Base-by-base conservation (phyloP, 2,113 vertebrate species). In the Hippolais icterina region DNA sequence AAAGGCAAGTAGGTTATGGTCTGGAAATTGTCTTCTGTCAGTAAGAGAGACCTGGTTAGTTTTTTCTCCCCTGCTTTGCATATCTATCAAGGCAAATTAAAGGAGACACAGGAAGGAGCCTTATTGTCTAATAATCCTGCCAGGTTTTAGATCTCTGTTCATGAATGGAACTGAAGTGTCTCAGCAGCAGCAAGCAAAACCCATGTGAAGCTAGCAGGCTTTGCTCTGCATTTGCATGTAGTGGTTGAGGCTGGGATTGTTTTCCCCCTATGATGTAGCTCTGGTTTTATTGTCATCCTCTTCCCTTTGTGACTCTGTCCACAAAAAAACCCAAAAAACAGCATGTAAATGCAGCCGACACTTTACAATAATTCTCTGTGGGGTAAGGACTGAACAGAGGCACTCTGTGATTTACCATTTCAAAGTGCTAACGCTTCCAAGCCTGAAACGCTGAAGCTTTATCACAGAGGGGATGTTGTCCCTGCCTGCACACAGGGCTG, bases 11-110 rank as follows among this genome's bases (percentile, higher is more conserved):
- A 77, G 61, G 59, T 86, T 93, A 69, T 20, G 11, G 50, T 82
- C 70, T 94, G 61, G 61, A 94, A 70, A 65, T 41, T 39, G 69
- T 96, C 93, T 87, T 85, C 72, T 81, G 88, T 95, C 97, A 97
- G 64, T 87, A 80, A 96, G 59, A 71, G 90, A 91, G 79, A 80
- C 69, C 94, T 95, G 74, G 39, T 90, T 92, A 85, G 91, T 75
- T 94, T 84, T 88, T 83, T 64, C 56, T 89, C 72, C 52, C 39
- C 80, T 85, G 17, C 33, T 93, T 95, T 97, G 93, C 87, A 33
- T 93, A 88, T 96, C 79, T 96, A 82, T 97, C 79, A 88, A 56
- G 69, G 61, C 90, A 96, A 96, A 96, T 96, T 92, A 94, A 95
- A 95, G 70, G 77, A 94, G 93, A 83, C 70, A 66, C 29, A n/a